These are phyloP conservation scores for Brachyistius frenatus DNA, from an alignment of 2,113 vertebrate genomes.

Conservation along the genomic window DNA sequence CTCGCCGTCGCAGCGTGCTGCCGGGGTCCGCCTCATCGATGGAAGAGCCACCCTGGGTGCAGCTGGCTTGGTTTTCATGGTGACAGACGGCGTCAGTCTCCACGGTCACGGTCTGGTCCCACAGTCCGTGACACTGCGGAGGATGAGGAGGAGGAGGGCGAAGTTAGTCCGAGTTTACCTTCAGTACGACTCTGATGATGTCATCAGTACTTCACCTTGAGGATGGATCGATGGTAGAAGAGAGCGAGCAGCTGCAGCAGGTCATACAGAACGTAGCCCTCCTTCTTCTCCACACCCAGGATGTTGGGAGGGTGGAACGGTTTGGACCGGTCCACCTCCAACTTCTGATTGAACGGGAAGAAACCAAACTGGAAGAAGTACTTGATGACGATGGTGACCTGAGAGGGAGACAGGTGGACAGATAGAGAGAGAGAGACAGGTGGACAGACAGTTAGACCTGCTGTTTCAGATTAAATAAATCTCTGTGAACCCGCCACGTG, in stretches of 20 bases:
- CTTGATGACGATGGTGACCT: constrained; percentile 95
- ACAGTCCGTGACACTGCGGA: constrained; percentile 92
- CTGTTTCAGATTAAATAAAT: no score
- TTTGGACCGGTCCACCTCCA: constrained; percentile 88
- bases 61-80: neutral
- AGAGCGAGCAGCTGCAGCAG: constrained; percentile 92
- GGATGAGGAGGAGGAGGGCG: no score
- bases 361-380: constrained; percentile 98
- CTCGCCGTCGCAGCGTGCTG: neutral
- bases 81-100: constrained; percentile 63
- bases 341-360: constrained; percentile 92
- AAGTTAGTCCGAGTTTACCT: neutral
- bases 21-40: constrained; percentile 49
- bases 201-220: constrained; percentile 85
- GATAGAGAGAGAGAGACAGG: neutral
- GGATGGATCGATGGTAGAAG: constrained; percentile 93
- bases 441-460: neutral
- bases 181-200: neutral
- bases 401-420: constrained; percentile 9
- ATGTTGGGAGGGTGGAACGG: constrained; percentile 93
- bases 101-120: constrained; percentile 89
- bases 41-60: constrained; percentile 65
- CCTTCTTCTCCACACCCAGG: constrained; percentile 95
- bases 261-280: constrained; percentile 94
- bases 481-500: neutral